These are phyloP conservation scores for Delia radicum DNA, from an alignment of 1,140 invertebrate species.

Conservation along the genomic window DNA sequence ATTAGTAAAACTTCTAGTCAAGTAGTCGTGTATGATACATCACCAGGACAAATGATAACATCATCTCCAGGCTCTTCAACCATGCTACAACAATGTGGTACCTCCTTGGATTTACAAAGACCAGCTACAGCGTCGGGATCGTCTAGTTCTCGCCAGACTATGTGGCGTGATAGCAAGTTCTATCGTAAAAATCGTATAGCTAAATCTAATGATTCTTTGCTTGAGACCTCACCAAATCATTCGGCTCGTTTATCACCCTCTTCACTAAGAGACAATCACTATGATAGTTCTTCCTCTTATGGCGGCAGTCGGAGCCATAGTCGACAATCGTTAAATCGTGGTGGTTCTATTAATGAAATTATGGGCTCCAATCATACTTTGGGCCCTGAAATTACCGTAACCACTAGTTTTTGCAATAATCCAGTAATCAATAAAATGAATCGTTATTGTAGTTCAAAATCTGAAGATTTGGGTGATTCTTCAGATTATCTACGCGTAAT, in stretches of 20 bases:
- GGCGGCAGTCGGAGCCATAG: conserved; percentile 46
- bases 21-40: conserved; percentile 26
- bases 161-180: conserved; percentile 54
- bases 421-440: conserved; percentile 29
- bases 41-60: conserved; percentile 28
- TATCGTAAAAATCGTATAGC: conserved; percentile 54
- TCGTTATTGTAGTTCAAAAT: conserved; percentile 52
- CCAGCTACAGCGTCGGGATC: conserved; percentile 31
- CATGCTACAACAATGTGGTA: conserved; percentile 32
- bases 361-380: conserved; percentile 15
- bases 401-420: conserved; percentile 47
- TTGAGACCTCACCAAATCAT: conserved; percentile 48
- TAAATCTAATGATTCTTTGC: conserved; percentile 53
- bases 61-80: not conserved
- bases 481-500: conserved; percentile 47
- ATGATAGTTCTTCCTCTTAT: conserved; percentile 40
- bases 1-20: conserved; percentile 48
- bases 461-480: conserved; percentile 47
- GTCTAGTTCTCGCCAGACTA: conserved; percentile 37
- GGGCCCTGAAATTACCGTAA: conserved; percentile 36
- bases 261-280: conserved; percentile 51
- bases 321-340: conserved; percentile 33
- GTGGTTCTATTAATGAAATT: conserved; percentile 33
- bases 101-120: conserved; percentile 38
- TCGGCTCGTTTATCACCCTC: conserved; percentile 45